Base-by-base conservation (phyloP, 2,888 invertebrate species). In the Dicyrtomina minuta region DNA sequence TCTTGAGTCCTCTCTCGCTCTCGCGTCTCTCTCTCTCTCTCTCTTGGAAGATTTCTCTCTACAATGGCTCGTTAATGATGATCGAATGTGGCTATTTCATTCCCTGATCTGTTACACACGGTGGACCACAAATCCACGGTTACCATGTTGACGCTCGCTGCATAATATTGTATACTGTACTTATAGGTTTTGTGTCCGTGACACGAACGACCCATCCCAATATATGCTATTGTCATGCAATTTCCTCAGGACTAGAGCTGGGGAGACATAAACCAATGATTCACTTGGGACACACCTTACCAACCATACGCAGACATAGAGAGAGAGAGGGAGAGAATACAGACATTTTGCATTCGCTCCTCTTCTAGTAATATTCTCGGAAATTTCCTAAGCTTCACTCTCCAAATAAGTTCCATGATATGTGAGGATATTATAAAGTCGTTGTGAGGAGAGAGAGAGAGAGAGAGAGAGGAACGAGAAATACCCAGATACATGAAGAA, bases 1-100 rank as follows among this genome's bases (percentile, higher is more conserved):
- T 69, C 74, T 71, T 67, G 68, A 65, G 26, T 13, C 26, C n/a
- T 8, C 6, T 33, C 61, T 44, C 46, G 17, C 62, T 20, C 39
- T n/a, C 66, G 58, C 49, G 44, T 44, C 46, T 43, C 62, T 20
- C 39, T n/a, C 66, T 67, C 49, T 66, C 49, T 67, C 27, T 41
- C 33, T 64, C 39, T 53, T 41, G 33, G 41, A 62, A 53, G 53
- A 60, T 53, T 70, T n/a, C 68, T 65, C 64, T 62, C 49, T 70
- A 76, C 76, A 76, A 76, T 76, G 71, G 67, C 67, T 62, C 70
- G 68, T 70, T 76, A 76, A 76, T 76, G 76, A 76, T 75, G 76
- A 76, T 76, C 71, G 73, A 76, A 74, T 74, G 70, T 70, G 70
- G 70, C 67, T 64, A 59, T 70, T 70, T 65, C 70, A 64, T 73